Evolutionary conservation across 1,140 invertebrate species (phyloP).

Genomic region (Drosophila virilis): DNA sequence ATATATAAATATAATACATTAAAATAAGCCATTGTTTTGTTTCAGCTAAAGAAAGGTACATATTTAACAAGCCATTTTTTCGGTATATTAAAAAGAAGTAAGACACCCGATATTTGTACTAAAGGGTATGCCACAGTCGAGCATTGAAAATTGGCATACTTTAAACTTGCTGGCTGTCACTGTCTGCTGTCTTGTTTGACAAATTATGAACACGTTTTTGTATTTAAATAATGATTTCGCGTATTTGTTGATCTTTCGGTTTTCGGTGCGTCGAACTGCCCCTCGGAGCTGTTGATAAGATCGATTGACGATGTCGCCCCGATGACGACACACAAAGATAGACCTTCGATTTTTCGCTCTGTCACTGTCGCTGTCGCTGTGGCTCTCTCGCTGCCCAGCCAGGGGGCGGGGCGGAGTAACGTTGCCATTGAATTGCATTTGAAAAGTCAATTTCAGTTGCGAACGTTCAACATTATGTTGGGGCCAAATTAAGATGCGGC

Average conservation of each 20-base stretch:
- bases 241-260: slow-evolving; percentile 27
- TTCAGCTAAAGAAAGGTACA: no score
- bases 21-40: background rate
- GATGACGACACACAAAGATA: slow-evolving; percentile 15
- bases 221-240: slow-evolving; percentile 40
- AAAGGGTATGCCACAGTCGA: slow-evolving; percentile 14
- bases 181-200: slow-evolving; percentile 43
- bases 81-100: no score
- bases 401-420: background rate
- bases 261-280: slow-evolving; percentile 38
- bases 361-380: background rate
- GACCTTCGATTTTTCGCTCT: slow-evolving; percentile 20
- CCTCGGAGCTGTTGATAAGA: slow-evolving; percentile 31
- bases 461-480: background rate
- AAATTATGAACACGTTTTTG: slow-evolving; percentile 64
- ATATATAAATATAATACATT: background rate
- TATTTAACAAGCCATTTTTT: no score
- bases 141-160: background rate
- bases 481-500: slow-evolving; percentile 12
- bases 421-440: slow-evolving; percentile 3
- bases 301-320: slow-evolving; percentile 26
- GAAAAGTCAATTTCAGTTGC: slow-evolving; percentile 5
- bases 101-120: background rate
- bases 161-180: slow-evolving; percentile 9
- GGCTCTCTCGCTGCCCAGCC: background rate